Evolutionary conservation across 2,888 invertebrate species (phyloP), one percentile per base, ranked within the genome.

Genomic region (Melanargia galathea): DNA sequence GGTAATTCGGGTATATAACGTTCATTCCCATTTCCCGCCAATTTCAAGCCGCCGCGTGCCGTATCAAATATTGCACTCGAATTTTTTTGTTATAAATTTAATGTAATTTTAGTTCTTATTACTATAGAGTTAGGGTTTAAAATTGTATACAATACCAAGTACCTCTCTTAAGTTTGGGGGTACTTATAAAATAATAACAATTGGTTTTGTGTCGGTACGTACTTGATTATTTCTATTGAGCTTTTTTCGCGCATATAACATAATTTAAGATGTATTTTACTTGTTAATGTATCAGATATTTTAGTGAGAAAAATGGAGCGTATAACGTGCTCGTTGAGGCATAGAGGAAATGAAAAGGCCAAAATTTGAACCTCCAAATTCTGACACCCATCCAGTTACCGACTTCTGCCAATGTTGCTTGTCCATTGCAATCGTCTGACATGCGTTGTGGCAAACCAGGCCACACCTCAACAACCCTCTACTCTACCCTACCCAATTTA

Each of bases 11-110:
- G n/a, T n/a, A n/a, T n/a, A n/a, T n/a, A n/a, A n/a, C n/a, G 26
- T 33, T 18, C 51, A 30, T 35, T 52, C 33, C 20, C 52, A 20
- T 26, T 46, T 55, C n/a, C 55, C 61, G 24, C 38, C 61, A 61
- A 46, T 61, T 55, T 48, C 11, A 33, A 30, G 10, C 52, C 26
- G 55, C 48, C 61, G 61, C 61, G 55, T 55, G 48, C 38, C 55
- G 22, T 55, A 55, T 61, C 61, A 56, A n/a, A 52, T 51, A 61
- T 54, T 61, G 61, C 61, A 61, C 61, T 61, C 48, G 26, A 61
- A 30, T 11, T 46, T 55, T n/a, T 35, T 38, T 24, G 24, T 20
- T 35, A 1, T 35, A 13, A 2, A 49, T 10, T 30, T 35, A 33
- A 11, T 52, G 2, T 3, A 20, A 52, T 20, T 20, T 52, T 6